A percentile compares a stretch with the other conserved stretches of the same genome.
These are phyloP conservation scores for Luperina testacea DNA, from an alignment of 2,888 invertebrate species.

Conservation along the genomic window DNA sequence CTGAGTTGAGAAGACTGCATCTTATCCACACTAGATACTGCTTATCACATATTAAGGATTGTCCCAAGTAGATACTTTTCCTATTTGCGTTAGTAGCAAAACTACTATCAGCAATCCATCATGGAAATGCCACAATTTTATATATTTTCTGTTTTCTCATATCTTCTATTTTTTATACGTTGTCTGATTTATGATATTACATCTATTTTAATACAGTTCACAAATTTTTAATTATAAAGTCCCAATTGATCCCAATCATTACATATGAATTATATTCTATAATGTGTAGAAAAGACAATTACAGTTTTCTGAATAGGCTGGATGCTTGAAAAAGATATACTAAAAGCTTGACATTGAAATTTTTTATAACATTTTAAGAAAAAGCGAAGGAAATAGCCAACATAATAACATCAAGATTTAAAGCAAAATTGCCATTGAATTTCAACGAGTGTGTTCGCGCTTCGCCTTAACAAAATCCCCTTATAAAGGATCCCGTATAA, in stretches of 20 bases:
- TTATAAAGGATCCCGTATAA: constrained; percentile 51
- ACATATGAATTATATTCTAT: not conserved
- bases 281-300: not conserved
- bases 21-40: not conserved
- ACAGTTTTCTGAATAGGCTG: not conserved
- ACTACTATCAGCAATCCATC: not conserved
- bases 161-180: too few species aligned
- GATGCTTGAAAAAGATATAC: not conserved
- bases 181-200: too few species aligned
- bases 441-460: not conserved
- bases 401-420: not conserved
- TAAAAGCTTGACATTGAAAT: not conserved
- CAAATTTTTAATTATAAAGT: too few species aligned
- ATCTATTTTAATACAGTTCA: too few species aligned
- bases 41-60: not conserved
- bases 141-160: not conserved
- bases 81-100: too few species aligned
- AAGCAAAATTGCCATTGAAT: not conserved
- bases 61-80: not conserved
- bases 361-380: too few species aligned
- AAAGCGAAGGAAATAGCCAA: too few species aligned
- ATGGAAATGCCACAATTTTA: not conserved
- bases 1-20: not conserved
- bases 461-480: constrained; percentile 61
- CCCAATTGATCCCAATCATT: too few species aligned